Evolutionary conservation across 2,888 invertebrate species (phyloP), one percentile per base, ranked within the genome.

Genomic region (Auanema sp.): DNA sequence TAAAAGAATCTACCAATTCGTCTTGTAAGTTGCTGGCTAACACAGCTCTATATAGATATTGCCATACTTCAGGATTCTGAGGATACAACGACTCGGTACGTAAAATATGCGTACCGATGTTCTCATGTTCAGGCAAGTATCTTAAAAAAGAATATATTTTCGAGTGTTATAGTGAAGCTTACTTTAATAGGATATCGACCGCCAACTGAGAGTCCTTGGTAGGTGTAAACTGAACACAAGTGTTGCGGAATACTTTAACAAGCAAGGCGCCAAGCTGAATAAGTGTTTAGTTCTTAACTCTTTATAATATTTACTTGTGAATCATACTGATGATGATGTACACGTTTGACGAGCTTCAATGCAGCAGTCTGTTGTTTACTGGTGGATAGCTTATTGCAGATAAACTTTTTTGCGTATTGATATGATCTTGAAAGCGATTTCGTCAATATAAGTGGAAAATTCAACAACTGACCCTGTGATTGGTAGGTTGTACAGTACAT

Each of bases 171-270:
- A n/a, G n/a, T n/a, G n/a, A n/a, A n/a, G n/a, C n/a, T n/a, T 58
- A 76, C 65, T 59, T 69, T 16, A 76, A 49, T 2, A 78, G 60
- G 23, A 72, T 73, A 53, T 77, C 75, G 24, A 75, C 64, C 1
- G 78, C 78, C 33, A 75, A 14, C 59, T 73, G 70, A n/a, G 76
- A 72, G 25, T 72, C 65, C 3, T 58, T 23, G 5, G 70, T 69
- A 16, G 71, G 56, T n/a, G 73, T 66, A 4, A 57, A 24, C 16
- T 52, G 54, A 8, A 70, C 68, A 51, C 78, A 78, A 0, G 74
- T 76, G 61, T 78, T 71, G 5, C 78, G 69, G 77, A 78, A 78
- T 18, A 75, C 23, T 8, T 56, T 60, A n/a, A 77, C 62, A 16
- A 77, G 67, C n/a, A 60, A 59, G 12, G 63, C 58, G 41, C 66